phyloP scores from a whole-genome alignment of 2,797 vertebrate species.

The Epinephelus coioides region DNA sequence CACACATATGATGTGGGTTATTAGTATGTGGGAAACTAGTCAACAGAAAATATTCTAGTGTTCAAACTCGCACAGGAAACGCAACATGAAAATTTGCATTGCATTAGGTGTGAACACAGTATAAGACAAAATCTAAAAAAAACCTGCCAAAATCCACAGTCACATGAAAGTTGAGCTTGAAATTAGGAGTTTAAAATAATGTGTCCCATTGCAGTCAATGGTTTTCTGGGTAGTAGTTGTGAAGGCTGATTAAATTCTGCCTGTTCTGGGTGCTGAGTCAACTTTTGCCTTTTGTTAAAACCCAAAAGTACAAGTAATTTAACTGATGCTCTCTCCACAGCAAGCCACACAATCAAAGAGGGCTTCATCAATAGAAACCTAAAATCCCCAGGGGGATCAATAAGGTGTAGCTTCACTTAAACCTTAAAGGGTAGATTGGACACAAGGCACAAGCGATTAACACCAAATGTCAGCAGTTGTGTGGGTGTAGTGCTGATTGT shows the following conservation, averaged over 20 bases:
- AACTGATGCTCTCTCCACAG: constrained; percentile 11
- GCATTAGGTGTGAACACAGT: too few species aligned
- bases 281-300: background rate
- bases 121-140: too few species aligned
- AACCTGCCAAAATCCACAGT: background rate
- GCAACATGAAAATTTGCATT: too few species aligned
- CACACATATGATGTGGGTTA: too few species aligned
- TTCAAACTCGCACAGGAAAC: too few species aligned
- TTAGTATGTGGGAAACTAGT: too few species aligned
- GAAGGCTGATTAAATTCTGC: background rate
- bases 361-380: constrained; percentile 12
- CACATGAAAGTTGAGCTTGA: background rate
- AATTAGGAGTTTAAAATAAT: background rate
- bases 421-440: constrained; percentile 3
- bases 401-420: constrained; percentile 11
- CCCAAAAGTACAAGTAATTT: background rate
- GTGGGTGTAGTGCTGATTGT: background rate
- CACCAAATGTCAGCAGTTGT: constrained; percentile 29
- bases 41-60: too few species aligned
- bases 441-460: background rate
- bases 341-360: constrained; percentile 7
- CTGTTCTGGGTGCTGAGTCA: background rate
- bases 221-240: background rate
- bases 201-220: background rate
- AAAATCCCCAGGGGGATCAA: constrained; percentile 8